Conservation (phyloP, 2,888 invertebrate species). For the Brachynemurus nebulosus region DNA sequence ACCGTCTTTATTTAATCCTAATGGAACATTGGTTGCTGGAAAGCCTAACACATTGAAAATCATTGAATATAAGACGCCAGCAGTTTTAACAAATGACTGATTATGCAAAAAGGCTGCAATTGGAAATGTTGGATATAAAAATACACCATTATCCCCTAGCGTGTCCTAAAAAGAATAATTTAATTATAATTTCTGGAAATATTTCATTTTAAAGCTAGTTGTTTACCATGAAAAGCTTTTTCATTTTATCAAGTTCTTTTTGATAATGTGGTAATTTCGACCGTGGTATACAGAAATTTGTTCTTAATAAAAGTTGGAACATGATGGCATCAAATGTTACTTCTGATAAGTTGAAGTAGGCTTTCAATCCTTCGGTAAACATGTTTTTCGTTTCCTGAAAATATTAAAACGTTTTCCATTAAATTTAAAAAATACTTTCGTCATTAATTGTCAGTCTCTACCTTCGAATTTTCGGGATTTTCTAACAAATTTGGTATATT, state of each 20-base stretch:
- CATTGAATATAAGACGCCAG: slow-evolving; percentile 48
- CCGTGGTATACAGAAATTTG: slow-evolving; percentile 31
- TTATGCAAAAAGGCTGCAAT: slow-evolving; percentile 50
- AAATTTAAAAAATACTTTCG: slow-evolving; percentile 4
- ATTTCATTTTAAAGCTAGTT: not conserved
- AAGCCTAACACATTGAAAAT: slow-evolving; percentile 58
- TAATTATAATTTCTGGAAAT: not conserved
- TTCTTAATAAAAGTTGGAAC: slow-evolving; percentile 32
- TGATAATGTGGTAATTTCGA: slow-evolving; percentile 16
- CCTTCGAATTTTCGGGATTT: slow-evolving; percentile 37
- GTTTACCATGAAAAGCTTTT: slow-evolving; percentile 13
- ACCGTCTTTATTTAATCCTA: slow-evolving; percentile 45
- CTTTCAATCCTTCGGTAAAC: slow-evolving; percentile 17
- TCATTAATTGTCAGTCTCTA: no score
- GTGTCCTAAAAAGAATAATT: slow-evolving; percentile 30
- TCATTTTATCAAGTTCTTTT: slow-evolving; percentile 9
- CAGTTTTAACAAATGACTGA: slow-evolving; percentile 41
- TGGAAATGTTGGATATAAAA: slow-evolving; percentile 58
- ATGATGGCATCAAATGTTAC: slow-evolving; percentile 35
- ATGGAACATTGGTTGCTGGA: slow-evolving; percentile 62
- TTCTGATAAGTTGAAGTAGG: slow-evolving; percentile 26
- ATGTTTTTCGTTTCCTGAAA: slow-evolving; percentile 28
- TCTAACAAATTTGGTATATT: slow-evolving; percentile 40
- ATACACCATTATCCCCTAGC: slow-evolving; percentile 55
- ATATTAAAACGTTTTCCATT: no score